phyloP scores from a whole-genome alignment of 2,113 vertebrate species.

The Hippopotamus amphibius region DNA sequence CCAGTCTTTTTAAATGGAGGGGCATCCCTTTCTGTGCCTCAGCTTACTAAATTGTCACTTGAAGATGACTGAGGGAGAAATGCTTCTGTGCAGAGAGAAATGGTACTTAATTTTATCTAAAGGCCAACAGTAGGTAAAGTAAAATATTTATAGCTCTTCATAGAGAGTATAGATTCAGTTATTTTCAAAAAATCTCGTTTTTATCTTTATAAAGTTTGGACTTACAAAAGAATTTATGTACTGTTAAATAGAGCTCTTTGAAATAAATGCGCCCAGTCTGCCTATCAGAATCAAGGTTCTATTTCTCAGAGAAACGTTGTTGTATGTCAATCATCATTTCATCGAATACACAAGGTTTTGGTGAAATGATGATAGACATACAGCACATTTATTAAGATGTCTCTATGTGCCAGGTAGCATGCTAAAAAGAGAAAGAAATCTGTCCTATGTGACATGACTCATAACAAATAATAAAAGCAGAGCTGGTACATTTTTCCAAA shows the following conservation, averaged over 20 bases:
- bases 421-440: not conserved
- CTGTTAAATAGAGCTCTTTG: not conserved
- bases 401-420: not conserved
- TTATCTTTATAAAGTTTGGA: not conserved
- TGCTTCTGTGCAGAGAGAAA: not conserved
- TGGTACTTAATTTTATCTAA: conserved; percentile 3
- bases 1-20: not conserved
- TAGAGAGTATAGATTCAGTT: not conserved
- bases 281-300: not conserved
- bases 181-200: conserved; percentile 25
- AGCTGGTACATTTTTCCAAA: not conserved
- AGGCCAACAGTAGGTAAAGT: not conserved
- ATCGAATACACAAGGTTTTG: not conserved
- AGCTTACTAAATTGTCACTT: not conserved
- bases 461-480: not conserved
- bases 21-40: not conserved
- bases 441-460: not conserved
- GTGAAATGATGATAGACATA: not conserved
- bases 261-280: not conserved
- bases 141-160: conserved; percentile 51
- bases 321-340: no score
- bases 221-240: not conserved
- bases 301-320: not conserved
- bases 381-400: not conserved
- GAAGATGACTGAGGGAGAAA: not conserved